A percentile compares a stretch with the other conserved stretches of the same genome.
These are phyloP conservation scores for Scytalopus superciliaris DNA, from an alignment of 2,113 vertebrate genomes.

Conservation along the genomic window DNA sequence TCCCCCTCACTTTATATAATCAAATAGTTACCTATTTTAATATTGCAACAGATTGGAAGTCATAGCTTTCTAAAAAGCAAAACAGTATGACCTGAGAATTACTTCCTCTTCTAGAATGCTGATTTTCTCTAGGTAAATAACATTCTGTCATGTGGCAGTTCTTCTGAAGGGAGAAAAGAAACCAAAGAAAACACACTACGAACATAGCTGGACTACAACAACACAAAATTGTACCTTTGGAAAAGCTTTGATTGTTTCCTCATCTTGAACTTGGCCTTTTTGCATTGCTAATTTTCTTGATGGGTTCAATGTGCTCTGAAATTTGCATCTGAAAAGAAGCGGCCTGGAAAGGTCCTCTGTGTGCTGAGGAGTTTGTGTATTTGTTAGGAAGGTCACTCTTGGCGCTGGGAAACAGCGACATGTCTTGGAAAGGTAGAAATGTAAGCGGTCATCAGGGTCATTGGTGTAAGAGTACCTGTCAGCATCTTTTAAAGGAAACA, in stretches of 20 bases:
- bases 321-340: constrained; percentile 67
- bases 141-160: constrained; percentile 20
- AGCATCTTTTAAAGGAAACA: background rate
- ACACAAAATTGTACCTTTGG: constrained; percentile 47
- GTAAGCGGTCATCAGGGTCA: background rate
- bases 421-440: constrained; percentile 54
- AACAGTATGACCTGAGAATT: background rate
- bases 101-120: background rate
- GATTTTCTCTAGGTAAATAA: background rate
- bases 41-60: background rate
- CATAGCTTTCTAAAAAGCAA: background rate
- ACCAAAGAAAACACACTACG: background rate
- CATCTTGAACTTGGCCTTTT: constrained; percentile 61
- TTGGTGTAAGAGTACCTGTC: background rate
- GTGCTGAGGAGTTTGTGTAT: background rate
- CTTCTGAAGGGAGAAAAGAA: background rate
- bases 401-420: constrained; percentile 15
- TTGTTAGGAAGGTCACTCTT: constrained; percentile 49
- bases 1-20: background rate
- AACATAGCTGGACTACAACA: background rate
- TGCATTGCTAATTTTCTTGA: constrained; percentile 74
- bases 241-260: constrained; percentile 58
- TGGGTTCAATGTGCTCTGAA: constrained; percentile 62
- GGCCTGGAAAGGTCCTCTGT: constrained; percentile 43
- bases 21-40: background rate